Percentiles rank a stretch among this genome's conserved stretches.
These are phyloP conservation scores for Litocranius walleri DNA, from an alignment of 2,113 vertebrate genomes.

Conservation along the genomic window DNA sequence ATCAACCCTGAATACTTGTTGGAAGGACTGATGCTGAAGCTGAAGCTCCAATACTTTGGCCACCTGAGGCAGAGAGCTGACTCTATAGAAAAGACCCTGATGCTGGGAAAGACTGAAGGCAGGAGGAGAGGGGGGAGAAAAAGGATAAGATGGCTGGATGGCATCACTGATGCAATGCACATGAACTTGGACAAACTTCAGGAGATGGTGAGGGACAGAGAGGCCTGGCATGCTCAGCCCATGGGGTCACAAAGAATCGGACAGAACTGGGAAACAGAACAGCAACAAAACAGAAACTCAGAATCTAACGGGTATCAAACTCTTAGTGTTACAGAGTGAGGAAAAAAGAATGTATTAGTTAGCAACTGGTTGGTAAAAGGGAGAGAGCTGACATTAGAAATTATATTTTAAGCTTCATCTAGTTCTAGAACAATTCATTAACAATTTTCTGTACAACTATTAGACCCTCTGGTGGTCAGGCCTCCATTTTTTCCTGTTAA, in stretches of 20 bases:
- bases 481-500: neutral
- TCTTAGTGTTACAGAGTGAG: neutral
- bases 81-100: neutral
- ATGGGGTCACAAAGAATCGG: neutral
- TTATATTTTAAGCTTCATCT: neutral
- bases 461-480: neutral
- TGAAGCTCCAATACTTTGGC: neutral
- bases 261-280: neutral
- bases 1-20: neutral
- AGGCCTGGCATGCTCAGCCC: neutral
- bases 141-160: neutral
- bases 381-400: neutral
- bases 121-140: neutral
- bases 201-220: neutral
- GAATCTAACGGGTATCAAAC: neutral
- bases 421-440: neutral
- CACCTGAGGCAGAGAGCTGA: neutral
- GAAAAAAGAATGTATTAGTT: neutral
- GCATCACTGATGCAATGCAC: neutral
- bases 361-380: neutral
- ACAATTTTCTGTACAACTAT: neutral
- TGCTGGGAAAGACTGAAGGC: neutral
- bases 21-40: neutral
- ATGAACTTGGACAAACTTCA: neutral
- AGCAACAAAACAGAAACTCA: neutral